These are phyloP conservation scores for Lycaena phlaeas DNA, from an alignment of 2,888 invertebrate genomes.

Conservation along the genomic window DNA sequence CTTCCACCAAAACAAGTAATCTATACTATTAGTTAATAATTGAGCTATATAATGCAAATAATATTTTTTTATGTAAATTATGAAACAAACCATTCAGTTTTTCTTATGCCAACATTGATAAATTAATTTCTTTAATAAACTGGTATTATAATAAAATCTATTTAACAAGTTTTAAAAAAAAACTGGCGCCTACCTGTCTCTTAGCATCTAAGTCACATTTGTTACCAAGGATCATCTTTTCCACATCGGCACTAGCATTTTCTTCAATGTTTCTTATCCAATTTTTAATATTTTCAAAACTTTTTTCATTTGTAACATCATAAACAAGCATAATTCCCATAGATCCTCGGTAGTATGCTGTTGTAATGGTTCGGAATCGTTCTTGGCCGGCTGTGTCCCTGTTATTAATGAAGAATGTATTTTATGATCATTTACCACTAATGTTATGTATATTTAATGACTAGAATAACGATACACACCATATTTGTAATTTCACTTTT, in stretches of 20 bases:
- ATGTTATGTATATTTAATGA: too few relatives aligned
- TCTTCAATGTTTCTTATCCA: constrained; percentile 99
- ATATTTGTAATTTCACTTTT: constrained; percentile 99
- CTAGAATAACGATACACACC: constrained; percentile 74
- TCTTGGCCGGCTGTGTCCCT: constrained; percentile 99
- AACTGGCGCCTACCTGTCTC: constrained; percentile 87
- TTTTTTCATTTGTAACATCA: constrained; percentile 99
- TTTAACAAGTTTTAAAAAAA: too few relatives aligned
- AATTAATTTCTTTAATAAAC: too few relatives aligned
- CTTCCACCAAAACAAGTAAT: too few relatives aligned
- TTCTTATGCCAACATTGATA: too few relatives aligned
- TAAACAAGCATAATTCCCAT: constrained; percentile 99
- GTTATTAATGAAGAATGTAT: background rate
- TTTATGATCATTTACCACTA: too few relatives aligned
- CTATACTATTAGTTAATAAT: too few relatives aligned
- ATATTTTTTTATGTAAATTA: too few relatives aligned
- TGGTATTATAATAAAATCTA: too few relatives aligned
- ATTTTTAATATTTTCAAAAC: constrained; percentile 98
- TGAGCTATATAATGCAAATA: too few relatives aligned
- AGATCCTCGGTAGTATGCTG: constrained; percentile 99
- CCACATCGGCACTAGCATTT: constrained; percentile 98
- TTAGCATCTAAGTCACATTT: constrained; percentile 98
- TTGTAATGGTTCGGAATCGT: constrained; percentile 98
- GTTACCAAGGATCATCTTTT: constrained; percentile 98
- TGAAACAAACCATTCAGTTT: too few relatives aligned